Evolutionary conservation across 2,113 vertebrate species (phyloP), one percentile per base, ranked within the genome.

Genomic region (Lasiurus borealis): DNA sequence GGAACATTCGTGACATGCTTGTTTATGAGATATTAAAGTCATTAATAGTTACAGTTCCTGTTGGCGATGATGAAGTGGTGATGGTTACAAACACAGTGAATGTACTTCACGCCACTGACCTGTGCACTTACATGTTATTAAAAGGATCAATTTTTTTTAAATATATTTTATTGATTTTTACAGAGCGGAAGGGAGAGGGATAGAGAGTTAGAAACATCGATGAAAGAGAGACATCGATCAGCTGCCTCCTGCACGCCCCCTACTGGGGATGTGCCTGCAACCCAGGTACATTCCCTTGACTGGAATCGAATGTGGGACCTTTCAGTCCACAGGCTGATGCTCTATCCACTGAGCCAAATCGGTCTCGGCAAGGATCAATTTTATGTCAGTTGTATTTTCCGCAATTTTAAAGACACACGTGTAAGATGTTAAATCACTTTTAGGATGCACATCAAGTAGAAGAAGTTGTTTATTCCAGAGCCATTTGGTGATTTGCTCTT

Each of bases 401-500:
- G 54, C n/a, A 13, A 6, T 40, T 80, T 66, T 29, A 62, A 52
- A 82, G 86, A 34, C 48, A 62, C 85, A 91, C 34, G 25, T 25
- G 19, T 88, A 71, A 83, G 54, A 48, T 66, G 77, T 54, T 81
- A 44, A 46, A 21, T 57, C 31, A 52, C 48, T n/a, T 29, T n/a
- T 52, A 66, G n/a, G 27, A 31, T 85, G 81, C 68, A 25, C 62
- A n/a, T 44, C 36, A 69, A 48, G 64, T 91, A 82, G 89, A 81
- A n/a, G 80, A 54, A 85, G 34, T 80, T 80, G 54, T 75, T 96
- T 57, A 54, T 92, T 92, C 46, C 13, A 75, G 54, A 66, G 57
- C 40, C 36, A 19, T 83, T 85, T 93, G 69, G 52, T 92, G 25
- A 90, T 84, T 82, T 73, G 46, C 40, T 90, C n/a, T 90, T 95